Evolutionary conservation across 2,797 vertebrate species (phyloP).

Genomic region (Esox lucius): DNA sequence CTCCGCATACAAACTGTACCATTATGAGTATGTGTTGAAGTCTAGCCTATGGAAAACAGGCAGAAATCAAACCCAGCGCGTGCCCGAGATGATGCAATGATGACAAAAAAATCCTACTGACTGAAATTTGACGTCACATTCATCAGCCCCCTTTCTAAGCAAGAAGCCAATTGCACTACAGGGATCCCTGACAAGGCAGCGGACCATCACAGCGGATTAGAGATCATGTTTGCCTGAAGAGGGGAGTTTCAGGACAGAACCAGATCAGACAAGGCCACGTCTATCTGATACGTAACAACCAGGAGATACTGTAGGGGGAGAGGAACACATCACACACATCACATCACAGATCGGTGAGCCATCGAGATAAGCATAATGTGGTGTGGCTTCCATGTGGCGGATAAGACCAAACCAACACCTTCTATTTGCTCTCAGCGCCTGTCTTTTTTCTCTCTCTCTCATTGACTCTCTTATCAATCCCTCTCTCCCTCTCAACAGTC

Average conservation of each 20-base stretch:
- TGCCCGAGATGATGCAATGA: not conserved
- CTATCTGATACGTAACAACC: conserved; percentile 27
- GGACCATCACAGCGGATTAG: conserved; percentile 31
- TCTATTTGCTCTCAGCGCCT: not conserved
- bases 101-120: not conserved
- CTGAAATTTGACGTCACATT: not conserved
- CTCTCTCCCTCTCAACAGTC: not conserved
- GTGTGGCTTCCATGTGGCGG: conserved; percentile 36
- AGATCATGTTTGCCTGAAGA: conserved; percentile 28
- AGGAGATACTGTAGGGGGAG: conserved; percentile 20
- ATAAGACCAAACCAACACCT: conserved; percentile 28
- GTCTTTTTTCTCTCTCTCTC: not conserved
- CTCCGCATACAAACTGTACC: not conserved
- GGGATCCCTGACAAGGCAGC: not conserved
- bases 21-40: not conserved
- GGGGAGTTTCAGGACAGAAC: conserved; percentile 34
- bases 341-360: conserved; percentile 30
- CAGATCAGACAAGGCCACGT: conserved; percentile 50
- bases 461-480: conserved; percentile 22
- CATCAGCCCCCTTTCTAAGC: not conserved
- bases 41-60: not conserved
- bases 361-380: conserved; percentile 30
- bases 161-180: not conserved
- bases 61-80: not conserved
- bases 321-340: not conserved